Conservation (phyloP, 2,797 vertebrate species). For the Saxicola maurus region DNA sequence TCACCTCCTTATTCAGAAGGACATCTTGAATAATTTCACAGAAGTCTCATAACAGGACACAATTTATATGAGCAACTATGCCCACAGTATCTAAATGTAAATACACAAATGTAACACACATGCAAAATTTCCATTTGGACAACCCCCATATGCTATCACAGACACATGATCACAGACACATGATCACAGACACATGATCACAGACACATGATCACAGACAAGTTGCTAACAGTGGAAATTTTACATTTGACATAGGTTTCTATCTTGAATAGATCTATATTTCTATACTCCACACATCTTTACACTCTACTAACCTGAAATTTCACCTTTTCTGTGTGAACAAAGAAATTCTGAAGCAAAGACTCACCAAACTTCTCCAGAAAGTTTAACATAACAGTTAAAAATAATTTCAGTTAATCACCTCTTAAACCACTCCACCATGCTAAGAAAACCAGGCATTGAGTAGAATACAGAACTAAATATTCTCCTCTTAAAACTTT, state of each 20-base stretch:
- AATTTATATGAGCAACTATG: not conserved
- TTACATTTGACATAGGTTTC: not conserved
- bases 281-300: not conserved
- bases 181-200: not conserved
- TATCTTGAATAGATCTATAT: not conserved
- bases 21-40: not conserved
- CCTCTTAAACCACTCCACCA: not conserved
- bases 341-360: not conserved
- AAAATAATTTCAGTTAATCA: not conserved
- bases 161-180: no score
- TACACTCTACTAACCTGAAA: not conserved
- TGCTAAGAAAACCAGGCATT: not conserved
- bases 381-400: not conserved
- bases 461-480: not conserved
- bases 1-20: not conserved
- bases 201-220: not conserved
- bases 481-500: not conserved
- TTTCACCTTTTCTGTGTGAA: not conserved
- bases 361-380: not conserved
- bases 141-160: not conserved
- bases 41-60: not conserved
- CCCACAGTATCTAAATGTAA: not conserved
- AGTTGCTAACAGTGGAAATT: not conserved
- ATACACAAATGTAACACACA: fast-evolving
- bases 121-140: not conserved